These are phyloP conservation scores for Aphis craccivora DNA, from an alignment of 1,140 invertebrate species.

Conservation along the genomic window DNA sequence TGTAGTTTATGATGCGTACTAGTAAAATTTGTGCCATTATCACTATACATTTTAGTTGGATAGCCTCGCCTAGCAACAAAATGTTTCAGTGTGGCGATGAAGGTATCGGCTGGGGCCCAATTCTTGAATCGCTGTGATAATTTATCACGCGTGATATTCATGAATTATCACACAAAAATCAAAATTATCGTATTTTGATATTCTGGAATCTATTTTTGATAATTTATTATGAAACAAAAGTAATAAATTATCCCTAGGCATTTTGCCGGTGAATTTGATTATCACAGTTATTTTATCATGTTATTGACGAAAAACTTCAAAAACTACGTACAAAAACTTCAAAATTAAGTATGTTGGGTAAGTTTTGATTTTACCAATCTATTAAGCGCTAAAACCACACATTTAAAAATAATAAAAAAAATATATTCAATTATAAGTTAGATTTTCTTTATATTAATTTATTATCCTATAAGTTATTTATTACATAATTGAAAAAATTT, in stretches of 20 bases:
- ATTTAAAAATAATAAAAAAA: too few species aligned
- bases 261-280: background rate
- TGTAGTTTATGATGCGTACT: too few species aligned
- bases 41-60: too few species aligned
- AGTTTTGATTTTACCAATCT: too few species aligned
- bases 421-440: background rate
- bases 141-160: background rate
- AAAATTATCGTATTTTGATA: background rate
- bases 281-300: background rate
- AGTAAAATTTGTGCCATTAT: too few species aligned
- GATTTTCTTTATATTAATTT: conserved; percentile 7
- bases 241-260: background rate
- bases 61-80: too few species aligned
- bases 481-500: background rate
- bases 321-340: background rate
- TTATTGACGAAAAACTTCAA: background rate
- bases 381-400: too few species aligned
- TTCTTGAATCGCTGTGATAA: background rate
- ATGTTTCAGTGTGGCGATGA: too few species aligned
- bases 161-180: background rate
- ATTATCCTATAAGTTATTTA: background rate
- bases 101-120: too few species aligned
- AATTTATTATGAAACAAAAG: background rate
- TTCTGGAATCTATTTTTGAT: background rate
- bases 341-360: too few species aligned